phyloP scores from a whole-genome alignment of 1,140 invertebrate species.

The Chironomus striatipennis region DNA sequence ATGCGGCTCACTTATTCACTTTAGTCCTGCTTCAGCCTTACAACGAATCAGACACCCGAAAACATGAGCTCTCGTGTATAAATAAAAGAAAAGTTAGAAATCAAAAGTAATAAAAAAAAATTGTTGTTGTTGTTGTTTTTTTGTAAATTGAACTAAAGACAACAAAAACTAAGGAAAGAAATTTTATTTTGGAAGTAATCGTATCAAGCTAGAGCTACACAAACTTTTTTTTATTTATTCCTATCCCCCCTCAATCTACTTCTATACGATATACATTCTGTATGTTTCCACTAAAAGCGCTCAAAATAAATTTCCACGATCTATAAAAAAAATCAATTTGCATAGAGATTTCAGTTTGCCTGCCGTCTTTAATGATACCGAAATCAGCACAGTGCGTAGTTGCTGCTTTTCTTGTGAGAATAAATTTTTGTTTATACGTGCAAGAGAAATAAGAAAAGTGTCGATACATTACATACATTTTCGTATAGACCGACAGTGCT shows the following conservation, averaged over 20 bases:
- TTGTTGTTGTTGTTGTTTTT: background rate
- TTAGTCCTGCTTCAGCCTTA: constrained; percentile 16
- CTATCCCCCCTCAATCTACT: background rate
- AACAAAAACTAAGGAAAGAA: constrained; percentile 6
- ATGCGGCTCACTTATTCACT: constrained; percentile 15
- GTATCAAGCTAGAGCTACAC: background rate
- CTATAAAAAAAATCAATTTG: constrained; percentile 10
- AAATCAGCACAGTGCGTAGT: too few species aligned
- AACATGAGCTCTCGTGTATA: constrained; percentile 18
- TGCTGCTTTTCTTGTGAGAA: too few species aligned
- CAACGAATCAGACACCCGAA: background rate
- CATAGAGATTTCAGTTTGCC: constrained; percentile 2
- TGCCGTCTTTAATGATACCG: background rate
- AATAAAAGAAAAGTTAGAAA: background rate
- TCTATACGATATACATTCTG: background rate
- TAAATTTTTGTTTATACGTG: too few species aligned
- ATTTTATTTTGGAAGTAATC: background rate
- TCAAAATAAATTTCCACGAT: too few species aligned
- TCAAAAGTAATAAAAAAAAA: background rate
- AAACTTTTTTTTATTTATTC: background rate
- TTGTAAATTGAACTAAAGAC: background rate
- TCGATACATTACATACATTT: too few species aligned
- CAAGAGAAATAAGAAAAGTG: too few species aligned
- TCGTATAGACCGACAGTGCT: too few species aligned
- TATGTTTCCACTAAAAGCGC: background rate